Conservation (phyloP, 2,113 vertebrate genomes). For the Vidua chalybeata region DNA sequence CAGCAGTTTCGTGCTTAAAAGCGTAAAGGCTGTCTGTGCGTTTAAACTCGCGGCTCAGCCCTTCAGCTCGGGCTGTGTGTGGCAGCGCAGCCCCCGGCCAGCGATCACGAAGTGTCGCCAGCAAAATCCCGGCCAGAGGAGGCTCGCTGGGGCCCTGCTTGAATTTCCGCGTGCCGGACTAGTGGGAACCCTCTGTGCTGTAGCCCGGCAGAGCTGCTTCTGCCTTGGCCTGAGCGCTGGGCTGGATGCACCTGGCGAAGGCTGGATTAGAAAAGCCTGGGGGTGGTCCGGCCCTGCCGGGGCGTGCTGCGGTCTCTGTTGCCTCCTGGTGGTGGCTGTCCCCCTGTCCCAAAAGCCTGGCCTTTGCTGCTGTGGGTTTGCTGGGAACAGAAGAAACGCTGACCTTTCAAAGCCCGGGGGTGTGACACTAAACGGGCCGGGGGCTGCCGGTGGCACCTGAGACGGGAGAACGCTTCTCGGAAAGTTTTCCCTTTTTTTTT, state of each 20-base stretch:
- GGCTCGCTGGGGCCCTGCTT: accelerated
- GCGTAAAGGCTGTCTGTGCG: accelerated
- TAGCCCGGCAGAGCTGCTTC: background rate
- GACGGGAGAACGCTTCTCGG: background rate
- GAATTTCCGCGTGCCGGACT: accelerated
- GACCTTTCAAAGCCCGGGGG: background rate
- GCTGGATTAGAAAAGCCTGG: accelerated
- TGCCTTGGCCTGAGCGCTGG: background rate
- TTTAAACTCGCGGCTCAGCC: accelerated
- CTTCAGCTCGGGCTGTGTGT: accelerated
- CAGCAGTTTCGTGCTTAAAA: accelerated
- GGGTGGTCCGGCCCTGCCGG: background rate
- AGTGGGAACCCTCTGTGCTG: accelerated
- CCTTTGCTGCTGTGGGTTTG: background rate
- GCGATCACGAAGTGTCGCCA: accelerated
- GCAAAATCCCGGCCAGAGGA: accelerated
- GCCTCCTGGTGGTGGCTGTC: background rate
- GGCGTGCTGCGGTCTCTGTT: background rate
- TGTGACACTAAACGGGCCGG: background rate
- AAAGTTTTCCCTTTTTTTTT: background rate
- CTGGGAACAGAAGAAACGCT: accelerated
- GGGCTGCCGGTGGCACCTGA: background rate
- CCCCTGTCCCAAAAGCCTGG: no score
- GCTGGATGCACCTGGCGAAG: background rate
- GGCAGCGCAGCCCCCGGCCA: background rate